Percentiles rank a stretch among this genome's conserved stretches.
These are phyloP conservation scores for Ceraclea dissimilis DNA, from an alignment of 2,888 invertebrate species.

Conservation along the genomic window DNA sequence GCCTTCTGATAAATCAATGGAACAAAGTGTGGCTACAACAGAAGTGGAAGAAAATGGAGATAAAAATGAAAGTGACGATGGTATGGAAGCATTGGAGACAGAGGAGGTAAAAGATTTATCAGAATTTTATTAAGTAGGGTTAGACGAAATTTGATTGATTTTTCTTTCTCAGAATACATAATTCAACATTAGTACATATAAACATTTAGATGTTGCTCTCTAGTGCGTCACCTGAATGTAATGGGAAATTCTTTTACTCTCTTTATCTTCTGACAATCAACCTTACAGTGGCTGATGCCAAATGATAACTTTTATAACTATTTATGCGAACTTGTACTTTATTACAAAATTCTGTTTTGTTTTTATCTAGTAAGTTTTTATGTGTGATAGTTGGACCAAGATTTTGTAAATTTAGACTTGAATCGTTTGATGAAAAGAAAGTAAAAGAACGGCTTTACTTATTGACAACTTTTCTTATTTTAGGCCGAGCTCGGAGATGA, in stretches of 20 bases:
- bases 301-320: too few relatives aligned
- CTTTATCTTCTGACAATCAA: too few relatives aligned
- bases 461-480: not conserved
- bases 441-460: not conserved
- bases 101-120: constrained; percentile 20
- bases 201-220: too few relatives aligned
- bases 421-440: not conserved
- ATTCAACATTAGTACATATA: not conserved
- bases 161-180: not conserved
- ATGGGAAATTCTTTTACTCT: too few relatives aligned
- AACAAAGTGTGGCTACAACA: constrained; percentile 20
- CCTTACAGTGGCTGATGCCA: too few relatives aligned
- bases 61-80: constrained; percentile 26
- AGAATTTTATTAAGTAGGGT: not conserved
- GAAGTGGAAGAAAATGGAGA: constrained; percentile 25
- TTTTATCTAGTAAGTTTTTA: too few relatives aligned
- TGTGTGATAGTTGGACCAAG: too few relatives aligned
- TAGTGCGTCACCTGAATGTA: too few relatives aligned
- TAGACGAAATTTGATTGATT: not conserved
- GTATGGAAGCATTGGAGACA: constrained; percentile 23
- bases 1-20: constrained; percentile 18
- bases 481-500: constrained; percentile 25
- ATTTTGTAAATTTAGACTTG: not conserved
- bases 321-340: too few relatives aligned
- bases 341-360: too few relatives aligned